These are phyloP conservation scores for Marronus borbonicus DNA, from an alignment of 2,888 invertebrate species.

Conservation along the genomic window DNA sequence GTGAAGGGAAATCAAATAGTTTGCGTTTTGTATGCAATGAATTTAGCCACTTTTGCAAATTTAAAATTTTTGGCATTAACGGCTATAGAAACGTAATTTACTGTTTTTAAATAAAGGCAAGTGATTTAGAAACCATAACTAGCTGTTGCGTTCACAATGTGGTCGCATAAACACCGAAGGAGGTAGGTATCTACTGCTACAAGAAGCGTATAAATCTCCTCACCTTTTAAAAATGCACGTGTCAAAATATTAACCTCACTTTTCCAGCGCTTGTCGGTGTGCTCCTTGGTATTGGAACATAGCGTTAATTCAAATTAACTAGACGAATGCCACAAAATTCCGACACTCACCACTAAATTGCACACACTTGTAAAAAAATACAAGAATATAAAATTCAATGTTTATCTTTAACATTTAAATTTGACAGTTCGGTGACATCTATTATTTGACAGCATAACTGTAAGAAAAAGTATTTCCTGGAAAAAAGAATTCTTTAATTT, in stretches of 20 bases:
- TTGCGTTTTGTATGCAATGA: slow-evolving; percentile 3
- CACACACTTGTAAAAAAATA: slow-evolving; percentile 28
- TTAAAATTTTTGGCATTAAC: not conserved
- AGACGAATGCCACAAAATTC: slow-evolving; percentile 8
- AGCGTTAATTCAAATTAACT: slow-evolving; percentile 20
- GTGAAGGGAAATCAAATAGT: not conserved
- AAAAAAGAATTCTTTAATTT: not conserved
- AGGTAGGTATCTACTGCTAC: slow-evolving; percentile 28
- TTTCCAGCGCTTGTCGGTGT: slow-evolving; percentile 2
- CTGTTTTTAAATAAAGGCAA: no score
- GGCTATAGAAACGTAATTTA: not conserved
- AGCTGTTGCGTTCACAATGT: not conserved
- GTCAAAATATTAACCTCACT: slow-evolving; percentile 47
- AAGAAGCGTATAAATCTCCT: slow-evolving; percentile 18
- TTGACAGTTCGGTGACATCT: slow-evolving; percentile 32
- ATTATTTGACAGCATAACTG: not conserved
- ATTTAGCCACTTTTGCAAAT: slow-evolving; percentile 25
- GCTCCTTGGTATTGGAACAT: slow-evolving; percentile 19
- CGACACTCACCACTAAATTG: slow-evolving; percentile 29
- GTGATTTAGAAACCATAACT: not conserved
- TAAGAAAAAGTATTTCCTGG: not conserved
- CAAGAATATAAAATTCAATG: slow-evolving; percentile 38
- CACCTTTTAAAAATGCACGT: slow-evolving; percentile 47
- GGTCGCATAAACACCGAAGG: not conserved
- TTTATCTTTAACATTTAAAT: slow-evolving; percentile 39